Base-by-base conservation (phyloP, 2,797 vertebrate genomes). In the Sitta carolinensis region DNA sequence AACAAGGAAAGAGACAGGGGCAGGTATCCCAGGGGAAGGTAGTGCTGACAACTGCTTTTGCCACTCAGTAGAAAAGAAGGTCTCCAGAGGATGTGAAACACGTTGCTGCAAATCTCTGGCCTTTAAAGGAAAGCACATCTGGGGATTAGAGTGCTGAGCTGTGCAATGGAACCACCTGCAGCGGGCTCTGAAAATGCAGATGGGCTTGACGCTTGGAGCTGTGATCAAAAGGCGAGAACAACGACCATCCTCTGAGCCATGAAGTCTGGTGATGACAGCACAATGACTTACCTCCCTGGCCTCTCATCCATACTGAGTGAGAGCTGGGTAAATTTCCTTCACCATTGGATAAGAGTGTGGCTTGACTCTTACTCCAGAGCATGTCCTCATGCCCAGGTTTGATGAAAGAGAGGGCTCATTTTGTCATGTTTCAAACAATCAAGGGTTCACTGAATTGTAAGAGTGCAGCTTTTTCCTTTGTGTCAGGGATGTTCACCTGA, bases 391-490 rank as follows among this genome's bases (percentile, higher is more conserved):
- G 16, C 9, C 16, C 18, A 51, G 40, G 7, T 69, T 38, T 68
- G 27, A 42, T 38, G 27, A 67, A 25, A 66, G 36, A 51, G 6
- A 51, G 40, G 43, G 62, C 8, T 29, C 27, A 6, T 17, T 76
- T 9, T 8, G 5, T 63, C 16, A 36, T 26, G 15, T 30, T 75
- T 62, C 29, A 58, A 75, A 25, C 25, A 73, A 57, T 8, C 16
- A 55, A 36, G 0, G 3, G 10, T 73, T 59, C 18, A 27, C 20
- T 47, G 25, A 79, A 62, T 27, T 29, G 30, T 30, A 73, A 55
- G 23, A 16, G 3, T 11, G 3, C 1, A 7, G 9, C 7, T 3
- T 62, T 50, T 62, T 43, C 2, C 3, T 61, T 52, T 58, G 11
- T 58, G n/a, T 74, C 2, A 2, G 6, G 3, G 5, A 1, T 55